phyloP scores from a whole-genome alignment of 2,888 invertebrate species.

The Tiliacea citrago region DNA sequence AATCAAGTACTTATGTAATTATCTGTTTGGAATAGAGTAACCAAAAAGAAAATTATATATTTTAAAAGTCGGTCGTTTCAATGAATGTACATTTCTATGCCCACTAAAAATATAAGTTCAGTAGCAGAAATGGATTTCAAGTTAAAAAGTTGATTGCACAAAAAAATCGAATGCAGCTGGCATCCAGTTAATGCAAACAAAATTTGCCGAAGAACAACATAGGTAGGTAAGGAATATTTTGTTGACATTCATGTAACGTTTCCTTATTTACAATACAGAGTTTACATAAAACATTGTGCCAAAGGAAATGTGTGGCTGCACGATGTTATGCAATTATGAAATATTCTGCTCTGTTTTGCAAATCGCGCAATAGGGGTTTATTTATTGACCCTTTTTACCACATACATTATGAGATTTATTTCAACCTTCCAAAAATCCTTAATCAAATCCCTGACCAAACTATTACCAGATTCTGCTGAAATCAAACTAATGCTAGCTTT shows the following conservation, averaged over 20 bases:
- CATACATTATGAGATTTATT: background rate
- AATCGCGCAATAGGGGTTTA: background rate
- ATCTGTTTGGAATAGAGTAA: no score
- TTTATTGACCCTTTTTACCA: background rate
- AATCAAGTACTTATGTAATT: no score
- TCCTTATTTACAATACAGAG: conserved; percentile 30
- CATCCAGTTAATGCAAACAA: background rate
- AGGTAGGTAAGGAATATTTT: background rate
- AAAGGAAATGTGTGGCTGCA: conserved; percentile 15
- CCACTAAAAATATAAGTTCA: background rate
- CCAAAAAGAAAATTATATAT: no score
- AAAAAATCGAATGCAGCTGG: background rate
- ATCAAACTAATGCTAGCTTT: background rate
- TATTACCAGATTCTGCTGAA: background rate
- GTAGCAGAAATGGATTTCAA: background rate
- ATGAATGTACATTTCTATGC: background rate
- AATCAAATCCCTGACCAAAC: background rate
- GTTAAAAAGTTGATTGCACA: background rate
- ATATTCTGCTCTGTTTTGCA: conserved; percentile 16
- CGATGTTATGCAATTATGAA: conserved; percentile 18
- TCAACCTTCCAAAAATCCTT: background rate
- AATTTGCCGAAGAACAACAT: background rate
- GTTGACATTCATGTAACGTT: conserved; percentile 24
- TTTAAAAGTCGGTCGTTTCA: background rate
- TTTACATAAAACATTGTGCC: conserved; percentile 25